Conservation (phyloP, 2,113 vertebrate species). For the Otolemur garnettii region DNA sequence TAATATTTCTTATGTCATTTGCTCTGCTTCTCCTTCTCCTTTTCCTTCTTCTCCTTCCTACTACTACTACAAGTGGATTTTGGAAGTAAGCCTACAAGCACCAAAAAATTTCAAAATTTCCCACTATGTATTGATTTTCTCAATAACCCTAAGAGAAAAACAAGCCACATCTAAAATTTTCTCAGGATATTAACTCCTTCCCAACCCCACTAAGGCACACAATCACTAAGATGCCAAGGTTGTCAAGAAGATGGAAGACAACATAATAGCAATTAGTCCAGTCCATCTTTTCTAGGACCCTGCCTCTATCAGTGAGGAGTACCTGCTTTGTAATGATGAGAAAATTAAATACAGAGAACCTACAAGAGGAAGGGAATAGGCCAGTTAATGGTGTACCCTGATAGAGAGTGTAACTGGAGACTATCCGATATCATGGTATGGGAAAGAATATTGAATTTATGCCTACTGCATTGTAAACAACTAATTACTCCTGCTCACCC, state of each 20-base stretch:
- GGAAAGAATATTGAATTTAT: slow-evolving; percentile 36
- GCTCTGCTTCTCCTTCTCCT: neutral
- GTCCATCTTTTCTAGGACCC: neutral
- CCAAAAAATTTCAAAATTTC: slow-evolving; percentile 31
- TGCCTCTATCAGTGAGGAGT: neutral
- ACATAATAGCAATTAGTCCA: neutral
- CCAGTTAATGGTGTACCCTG: neutral
- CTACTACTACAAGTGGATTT: neutral
- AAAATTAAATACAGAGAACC: slow-evolving; percentile 28
- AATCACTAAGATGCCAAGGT: neutral
- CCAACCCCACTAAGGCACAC: neutral
- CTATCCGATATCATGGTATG: neutral
- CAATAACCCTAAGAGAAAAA: slow-evolving; percentile 11
- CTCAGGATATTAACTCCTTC: neutral
- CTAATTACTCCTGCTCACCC: slow-evolving; percentile 44
- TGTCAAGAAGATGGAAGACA: neutral
- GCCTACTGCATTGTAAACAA: neutral
- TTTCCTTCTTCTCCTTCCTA: neutral
- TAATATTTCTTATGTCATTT: slow-evolving; percentile 52
- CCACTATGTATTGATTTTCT: slow-evolving; percentile 24
- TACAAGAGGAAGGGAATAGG: neutral
- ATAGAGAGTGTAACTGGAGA: neutral
- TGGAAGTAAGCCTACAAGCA: neutral
- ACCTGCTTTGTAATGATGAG: neutral
- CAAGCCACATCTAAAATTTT: neutral